Base-by-base conservation (phyloP, 92 coral and sea anemone species). In the Meandrina meandrites region DNA sequence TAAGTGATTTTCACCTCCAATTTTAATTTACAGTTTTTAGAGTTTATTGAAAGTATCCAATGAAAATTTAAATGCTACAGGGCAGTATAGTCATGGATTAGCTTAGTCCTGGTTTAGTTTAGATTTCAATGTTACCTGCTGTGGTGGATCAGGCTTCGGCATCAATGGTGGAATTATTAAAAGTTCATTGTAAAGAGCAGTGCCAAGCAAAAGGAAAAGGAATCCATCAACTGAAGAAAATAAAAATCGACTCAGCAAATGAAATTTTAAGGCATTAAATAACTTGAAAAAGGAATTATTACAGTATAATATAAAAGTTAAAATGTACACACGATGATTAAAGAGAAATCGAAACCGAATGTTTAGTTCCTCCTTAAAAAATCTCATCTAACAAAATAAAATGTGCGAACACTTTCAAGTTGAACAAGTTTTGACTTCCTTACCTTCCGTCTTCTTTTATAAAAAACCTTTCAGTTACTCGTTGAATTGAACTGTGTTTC, bases 101-200 rank as follows among this genome's bases (percentile, higher is more conserved):
- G n/a, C n/a, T 27, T 10, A 24, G 18, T 27, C 71, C 35, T 27
- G 18, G 32, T 6, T 40, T 40, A 40, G 45, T 6, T 6, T 40
- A 40, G 6, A 40, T 2, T 40, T 40, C 6, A n/a, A 40, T 40
- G 45, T 81, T 58, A 85, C 92, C 89, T 89, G 92, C 42, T 42
- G 78, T 62, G 89, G 51, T 3, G 88, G 86, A 37, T 90, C 92
- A 57, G 93, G 93, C 78, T 86, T 90, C 7, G 93, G 93, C 93
- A 90, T 90, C 37, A 81, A 51, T 27, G 90, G 93, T 1, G 93
- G 93, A 73, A 90, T 90, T 10, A 90, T 86, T 30, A 90, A 64
- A 31, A 90, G 71, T 36, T 90, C 87, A 35, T 90, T 86, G 32
- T 90, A 90, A 30, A 90, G 90, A 28, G 90, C 93, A 16, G 90